Conservation (phyloP, 2,888 invertebrate genomes). For the Dryococelus australis region DNA sequence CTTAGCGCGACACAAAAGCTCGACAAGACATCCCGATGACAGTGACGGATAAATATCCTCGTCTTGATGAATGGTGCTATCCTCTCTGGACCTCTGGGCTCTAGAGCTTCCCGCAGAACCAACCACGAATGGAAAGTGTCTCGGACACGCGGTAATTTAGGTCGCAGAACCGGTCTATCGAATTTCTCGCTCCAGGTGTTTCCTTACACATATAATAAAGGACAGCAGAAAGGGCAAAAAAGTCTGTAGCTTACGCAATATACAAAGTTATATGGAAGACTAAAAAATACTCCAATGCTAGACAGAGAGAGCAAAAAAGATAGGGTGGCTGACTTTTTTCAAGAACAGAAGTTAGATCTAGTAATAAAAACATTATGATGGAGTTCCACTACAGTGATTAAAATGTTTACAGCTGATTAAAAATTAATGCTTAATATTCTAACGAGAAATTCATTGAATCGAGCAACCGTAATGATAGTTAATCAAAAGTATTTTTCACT, state of each 20-base stretch:
- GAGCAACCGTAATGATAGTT: too few species aligned
- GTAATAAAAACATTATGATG: too few species aligned
- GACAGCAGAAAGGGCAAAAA: not conserved
- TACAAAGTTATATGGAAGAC: not conserved
- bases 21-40: not conserved
- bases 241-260: not conserved
- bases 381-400: too few species aligned
- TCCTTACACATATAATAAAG: not conserved
- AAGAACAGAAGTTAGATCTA: too few species aligned
- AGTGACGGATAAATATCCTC: not conserved
- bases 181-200: not conserved
- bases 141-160: not conserved
- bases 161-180: not conserved
- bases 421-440: too few species aligned
- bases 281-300: too few species aligned
- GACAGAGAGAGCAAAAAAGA: too few species aligned
- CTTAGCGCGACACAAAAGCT: not conserved
- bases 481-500: too few species aligned
- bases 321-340: too few species aligned
- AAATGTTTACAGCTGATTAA: too few species aligned
- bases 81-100: not conserved
- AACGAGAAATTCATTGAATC: too few species aligned
- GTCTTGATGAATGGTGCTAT: not conserved
- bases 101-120: not conserved
- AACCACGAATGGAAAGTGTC: not conserved